Evolutionary conservation across 2,113 vertebrate species (phyloP), one percentile per base, ranked within the genome.

Genomic region (zebrafish (Danio rerio)): DNA sequence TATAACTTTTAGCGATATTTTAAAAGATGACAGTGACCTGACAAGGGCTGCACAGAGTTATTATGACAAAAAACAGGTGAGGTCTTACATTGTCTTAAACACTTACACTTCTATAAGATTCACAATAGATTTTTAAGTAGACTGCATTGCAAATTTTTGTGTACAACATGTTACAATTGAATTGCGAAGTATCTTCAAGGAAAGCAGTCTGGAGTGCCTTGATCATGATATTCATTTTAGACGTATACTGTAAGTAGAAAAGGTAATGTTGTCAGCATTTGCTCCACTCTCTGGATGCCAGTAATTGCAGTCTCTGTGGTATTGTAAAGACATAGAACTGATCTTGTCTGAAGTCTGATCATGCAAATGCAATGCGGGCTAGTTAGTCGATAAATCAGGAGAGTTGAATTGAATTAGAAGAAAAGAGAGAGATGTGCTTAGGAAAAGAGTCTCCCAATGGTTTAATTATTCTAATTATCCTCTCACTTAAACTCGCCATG

Each of bases 401-500:
- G 55, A 58, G 81, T 63, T 72, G 80, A 90, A 89, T 69, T 78
- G 69, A 55, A 78, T 81, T 77, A 81, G 53, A 58, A 81, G 77
- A 75, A 81, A 81, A 89, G 71, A 87, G 86, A 70, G 55, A 65
- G 81, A 87, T 89, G 87, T 89, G 88, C 56, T 71, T 50, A 76
- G 69, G n/a, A 86, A 82, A 82, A 71, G 87, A 68, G 71, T 65
- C 18, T 90, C 94, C 93, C 90, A 88, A 85, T 92, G 93, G 91
- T 88, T 94, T 94, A 93, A 90, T 94, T 92, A 93, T 84, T 85
- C 90, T 93, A 90, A 94, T 94, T 92, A 93, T 88, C 89, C 88
- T 91, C 91, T 84, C 86, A 92, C 91, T 91, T 92, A 92, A 82
- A 79, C 88, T 86, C 72, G 81, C 74, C 89, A 81, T 73, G 84